These are phyloP conservation scores for Hypomecis atomaria DNA, from an alignment of 2,888 invertebrate species.

Conservation along the genomic window DNA sequence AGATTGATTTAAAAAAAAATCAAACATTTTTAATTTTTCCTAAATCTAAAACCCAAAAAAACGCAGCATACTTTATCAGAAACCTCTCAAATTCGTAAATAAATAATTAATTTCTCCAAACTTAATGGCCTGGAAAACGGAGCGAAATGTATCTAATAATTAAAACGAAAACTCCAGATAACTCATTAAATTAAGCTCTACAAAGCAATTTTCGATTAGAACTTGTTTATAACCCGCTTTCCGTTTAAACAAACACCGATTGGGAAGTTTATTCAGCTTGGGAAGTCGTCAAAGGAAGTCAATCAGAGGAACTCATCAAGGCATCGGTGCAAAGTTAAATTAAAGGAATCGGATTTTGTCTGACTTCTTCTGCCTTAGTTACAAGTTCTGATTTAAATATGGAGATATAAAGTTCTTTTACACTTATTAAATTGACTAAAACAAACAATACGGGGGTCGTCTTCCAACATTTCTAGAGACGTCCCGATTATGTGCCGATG, in stretches of 20 bases:
- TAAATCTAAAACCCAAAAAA: no score
- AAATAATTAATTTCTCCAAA: slow-evolving; percentile 1
- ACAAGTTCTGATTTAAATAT: background rate
- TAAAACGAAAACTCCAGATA: slow-evolving; percentile 15
- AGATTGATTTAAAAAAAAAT: no score
- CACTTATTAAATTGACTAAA: no score
- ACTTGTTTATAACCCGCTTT: slow-evolving; percentile 22
- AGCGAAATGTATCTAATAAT: slow-evolving; percentile 15
- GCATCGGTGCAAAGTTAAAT: slow-evolving; percentile 29
- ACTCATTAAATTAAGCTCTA: slow-evolving; percentile 28
- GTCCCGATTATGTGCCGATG: no score
- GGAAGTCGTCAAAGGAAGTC: slow-evolving; percentile 25
- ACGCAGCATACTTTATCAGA: no score
- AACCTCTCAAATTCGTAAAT: background rate
- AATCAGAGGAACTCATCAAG: slow-evolving; percentile 30
- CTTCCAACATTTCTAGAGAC: no score
- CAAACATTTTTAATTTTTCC: no score
- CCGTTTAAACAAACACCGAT: slow-evolving; percentile 24
- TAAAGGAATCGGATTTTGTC: slow-evolving; percentile 23
- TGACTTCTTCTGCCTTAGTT: slow-evolving; percentile 2
- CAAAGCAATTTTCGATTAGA: slow-evolving; percentile 33
- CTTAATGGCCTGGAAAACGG: slow-evolving; percentile 2
- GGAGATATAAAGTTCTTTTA: background rate
- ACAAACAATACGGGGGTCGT: no score
- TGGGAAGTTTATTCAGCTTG: slow-evolving; percentile 24